Base-by-base conservation (phyloP, 1,140 invertebrate genomes). In the Mamestra configurata region DNA sequence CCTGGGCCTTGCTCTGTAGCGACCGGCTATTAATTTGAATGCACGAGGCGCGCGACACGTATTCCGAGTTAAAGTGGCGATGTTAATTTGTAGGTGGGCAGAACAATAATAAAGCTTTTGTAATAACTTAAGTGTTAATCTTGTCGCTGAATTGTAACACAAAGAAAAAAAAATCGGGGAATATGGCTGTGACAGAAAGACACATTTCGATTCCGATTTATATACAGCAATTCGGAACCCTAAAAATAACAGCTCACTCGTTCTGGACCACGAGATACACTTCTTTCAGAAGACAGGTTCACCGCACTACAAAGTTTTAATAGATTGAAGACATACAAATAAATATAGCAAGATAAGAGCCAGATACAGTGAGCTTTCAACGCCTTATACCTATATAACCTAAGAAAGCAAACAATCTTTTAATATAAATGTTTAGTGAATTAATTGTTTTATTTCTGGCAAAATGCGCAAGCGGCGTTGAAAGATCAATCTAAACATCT, bases 401-500 rank as follows among this genome's bases (percentile, higher is more conserved):
- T 0, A 22, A 49, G 37, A 55, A 8, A 79, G 68, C 22, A 79
- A 79, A 66, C 71, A 75, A 27, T 20, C 61, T n/a, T 59, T 37
- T 46, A 59, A 64, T n/a, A 72, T 64, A 70, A 51, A 61, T 40
- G 40, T 79, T 49, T 59, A 49, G 27, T n/a, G 24, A 71, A 57
- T 35, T 70, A 70, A 78, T 31, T 57, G 71, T 53, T 81, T 78
- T 55, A 37, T 66, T 64, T 66, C 61, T 40, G 51, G 37, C 7
- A 76, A 31, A 51, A 82, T 82, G 55, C 59, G 49, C 37, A 49
- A 15, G 35, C 5, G 11, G 37, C 72, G 80, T 76, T 82, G 77
- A 82, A 71, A 82, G 80, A 59, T 82, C 24, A 35, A 6, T 24
- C 15, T 61, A 77, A 76, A 76, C 51, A 76, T 59, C 24, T 46